Evolutionary conservation across 2,888 invertebrate species (phyloP).

Genomic region (Alcis repandata): DNA sequence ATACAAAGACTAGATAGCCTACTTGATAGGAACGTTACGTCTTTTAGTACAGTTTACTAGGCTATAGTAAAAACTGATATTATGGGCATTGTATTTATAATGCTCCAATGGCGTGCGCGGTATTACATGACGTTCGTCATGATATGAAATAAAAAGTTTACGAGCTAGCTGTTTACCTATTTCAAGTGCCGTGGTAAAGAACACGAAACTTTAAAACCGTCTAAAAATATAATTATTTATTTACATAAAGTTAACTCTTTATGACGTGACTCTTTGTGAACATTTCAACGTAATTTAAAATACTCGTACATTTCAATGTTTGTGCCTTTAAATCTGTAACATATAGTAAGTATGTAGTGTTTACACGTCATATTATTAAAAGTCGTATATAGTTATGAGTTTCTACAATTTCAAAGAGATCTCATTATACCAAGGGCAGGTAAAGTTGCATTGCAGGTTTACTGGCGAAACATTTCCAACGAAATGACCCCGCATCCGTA

Average conservation of each 20-base stretch:
- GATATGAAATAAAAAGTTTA: constrained; percentile 38
- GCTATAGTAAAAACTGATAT: constrained; percentile 33
- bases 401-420: not conserved
- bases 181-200: constrained; percentile 22
- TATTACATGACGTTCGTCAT: constrained; percentile 29
- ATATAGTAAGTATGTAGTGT: no score
- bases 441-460: not conserved
- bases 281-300: not conserved
- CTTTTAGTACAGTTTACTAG: constrained; percentile 29
- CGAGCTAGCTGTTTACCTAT: constrained; percentile 24
- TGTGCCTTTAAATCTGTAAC: no score
- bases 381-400: no score
- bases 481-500: not conserved
- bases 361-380: no score
- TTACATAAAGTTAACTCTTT: constrained; percentile 21
- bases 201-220: constrained; percentile 36
- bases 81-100: constrained; percentile 37
- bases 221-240: constrained; percentile 37
- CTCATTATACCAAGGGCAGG: not conserved
- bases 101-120: constrained; percentile 29
- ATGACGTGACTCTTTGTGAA: constrained; percentile 11
- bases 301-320: not conserved
- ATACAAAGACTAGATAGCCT: constrained; percentile 31
- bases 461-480: not conserved
- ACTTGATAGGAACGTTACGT: constrained; percentile 32